Percentiles rank a stretch among this genome's conserved stretches.
Evolutionary conservation across 2,888 invertebrate species (phyloP).

Genomic region (Chloroclystis v-ata): DNA sequence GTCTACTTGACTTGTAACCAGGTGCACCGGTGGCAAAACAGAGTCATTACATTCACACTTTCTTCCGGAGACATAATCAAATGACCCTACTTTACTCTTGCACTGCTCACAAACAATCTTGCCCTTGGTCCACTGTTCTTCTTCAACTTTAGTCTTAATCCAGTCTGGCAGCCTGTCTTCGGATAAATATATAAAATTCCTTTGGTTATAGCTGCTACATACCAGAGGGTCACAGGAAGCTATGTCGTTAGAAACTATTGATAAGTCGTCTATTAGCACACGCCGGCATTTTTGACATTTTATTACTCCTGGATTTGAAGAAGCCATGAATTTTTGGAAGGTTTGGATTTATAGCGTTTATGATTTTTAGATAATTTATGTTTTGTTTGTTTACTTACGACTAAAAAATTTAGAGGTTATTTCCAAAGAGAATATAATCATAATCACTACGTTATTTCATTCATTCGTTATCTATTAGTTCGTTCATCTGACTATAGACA

Average conservation of each 20-base stretch:
- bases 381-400: no score
- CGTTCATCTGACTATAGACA: slow-evolving; percentile 16
- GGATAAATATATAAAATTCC: slow-evolving; percentile 66
- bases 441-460: no score
- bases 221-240: slow-evolving; percentile 36
- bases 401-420: slow-evolving; percentile 16
- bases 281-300: slow-evolving; percentile 73
- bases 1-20: slow-evolving; percentile 82
- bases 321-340: slow-evolving; percentile 13
- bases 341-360: no score
- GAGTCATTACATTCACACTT: slow-evolving; percentile 79
- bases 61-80: slow-evolving; percentile 81
- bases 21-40: slow-evolving; percentile 78
- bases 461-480: neutral
- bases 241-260: slow-evolving; percentile 29
- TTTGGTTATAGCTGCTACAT: slow-evolving; percentile 53
- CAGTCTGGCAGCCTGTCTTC: slow-evolving; percentile 79
- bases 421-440: no score
- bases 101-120: slow-evolving; percentile 81
- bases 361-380: no score
- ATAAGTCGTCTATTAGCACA: slow-evolving; percentile 45
- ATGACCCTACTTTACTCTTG: slow-evolving; percentile 80
- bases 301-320: slow-evolving; percentile 32
- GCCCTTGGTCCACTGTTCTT: slow-evolving; percentile 82
- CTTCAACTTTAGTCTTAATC: slow-evolving; percentile 73